Percentiles rank a stretch among this genome's conserved stretches.
Evolutionary conservation across 2,888 invertebrate species (phyloP).

Genomic region (Lithophane leautieri): DNA sequence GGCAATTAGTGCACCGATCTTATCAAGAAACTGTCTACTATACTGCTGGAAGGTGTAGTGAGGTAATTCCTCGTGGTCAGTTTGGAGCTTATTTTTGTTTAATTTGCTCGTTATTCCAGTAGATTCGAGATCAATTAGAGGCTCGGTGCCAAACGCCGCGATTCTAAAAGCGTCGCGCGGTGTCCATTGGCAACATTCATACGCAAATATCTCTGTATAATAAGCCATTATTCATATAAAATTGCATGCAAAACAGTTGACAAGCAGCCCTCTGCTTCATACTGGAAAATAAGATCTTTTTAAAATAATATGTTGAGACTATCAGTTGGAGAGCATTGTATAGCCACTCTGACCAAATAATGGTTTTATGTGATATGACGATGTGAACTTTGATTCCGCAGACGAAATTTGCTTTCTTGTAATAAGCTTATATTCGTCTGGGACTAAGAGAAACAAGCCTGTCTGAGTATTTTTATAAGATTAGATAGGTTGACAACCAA

Average conservation of each 20-base stretch:
- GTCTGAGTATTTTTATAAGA: constrained; percentile 39
- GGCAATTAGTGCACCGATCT: constrained; percentile 14
- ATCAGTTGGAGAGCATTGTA: constrained; percentile 16
- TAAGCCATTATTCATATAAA: background rate
- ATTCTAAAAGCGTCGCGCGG: background rate
- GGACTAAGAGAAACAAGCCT: constrained; percentile 16
- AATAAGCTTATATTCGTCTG: constrained; percentile 20
- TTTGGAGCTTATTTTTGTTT: background rate
- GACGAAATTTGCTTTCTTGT: constrained; percentile 16
- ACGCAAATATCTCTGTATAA: constrained; percentile 18
- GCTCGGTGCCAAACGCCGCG: constrained; percentile 13
- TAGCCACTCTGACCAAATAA: constrained; percentile 1
- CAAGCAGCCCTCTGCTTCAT: background rate
- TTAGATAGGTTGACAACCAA: constrained; percentile 32
- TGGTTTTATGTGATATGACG: constrained; percentile 42
- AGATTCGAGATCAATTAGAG: constrained; percentile 23
- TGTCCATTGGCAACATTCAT: constrained; percentile 18
- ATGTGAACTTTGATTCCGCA: background rate
- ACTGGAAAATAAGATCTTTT: constrained; percentile 25
- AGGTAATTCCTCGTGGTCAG: constrained; percentile 2
- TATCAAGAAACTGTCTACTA: constrained; percentile 7
- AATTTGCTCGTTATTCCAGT: constrained; percentile 9
- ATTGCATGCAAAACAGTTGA: background rate
- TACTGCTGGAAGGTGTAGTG: constrained; percentile 16
- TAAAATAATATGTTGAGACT: no score